These are phyloP conservation scores for Sebastes kiyomatsui DNA, from an alignment of 2,797 vertebrate genomes.

Conservation along the genomic window DNA sequence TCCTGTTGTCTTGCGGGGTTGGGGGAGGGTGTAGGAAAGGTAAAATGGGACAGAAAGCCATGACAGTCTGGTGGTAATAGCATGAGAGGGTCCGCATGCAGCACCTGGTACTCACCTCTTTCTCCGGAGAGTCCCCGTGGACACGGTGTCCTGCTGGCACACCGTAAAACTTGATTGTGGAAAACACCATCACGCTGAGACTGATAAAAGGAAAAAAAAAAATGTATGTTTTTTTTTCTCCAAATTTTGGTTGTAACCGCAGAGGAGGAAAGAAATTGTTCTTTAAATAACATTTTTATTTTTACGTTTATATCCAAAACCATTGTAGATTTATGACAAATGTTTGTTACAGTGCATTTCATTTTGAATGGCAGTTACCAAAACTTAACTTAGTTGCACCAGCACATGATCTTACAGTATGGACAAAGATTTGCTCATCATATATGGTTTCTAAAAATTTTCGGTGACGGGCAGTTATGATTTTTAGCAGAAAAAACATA, in stretches of 20 bases:
- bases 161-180: conserved; percentile 83
- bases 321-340: not conserved
- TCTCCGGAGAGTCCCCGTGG: conserved; percentile 68
- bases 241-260: conserved; percentile 38
- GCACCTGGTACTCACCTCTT: conserved; percentile 80
- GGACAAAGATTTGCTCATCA: not conserved
- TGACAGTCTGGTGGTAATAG: conserved; percentile 64
- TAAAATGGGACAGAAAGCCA: conserved; percentile 69
- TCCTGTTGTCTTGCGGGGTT: conserved; percentile 51
- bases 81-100: conserved; percentile 54
- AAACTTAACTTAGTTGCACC: not conserved
- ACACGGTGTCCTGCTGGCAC: conserved; percentile 65
- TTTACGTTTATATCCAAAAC: not conserved
- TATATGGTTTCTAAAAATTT: not conserved
- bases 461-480: not conserved
- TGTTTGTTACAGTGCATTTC: not conserved
- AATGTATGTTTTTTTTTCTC: conserved; percentile 42
- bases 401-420: not conserved
- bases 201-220: conserved; percentile 69
- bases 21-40: conserved; percentile 40
- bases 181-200: conserved; percentile 78
- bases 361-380: not conserved
- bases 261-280: conserved; percentile 20
- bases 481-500: not conserved
- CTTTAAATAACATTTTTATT: conserved; percentile 24